Evolutionary conservation across 2,113 vertebrate genomes (phyloP), one percentile per base, ranked within the genome.

Genomic region (Forbesichthys agassizii): DNA sequence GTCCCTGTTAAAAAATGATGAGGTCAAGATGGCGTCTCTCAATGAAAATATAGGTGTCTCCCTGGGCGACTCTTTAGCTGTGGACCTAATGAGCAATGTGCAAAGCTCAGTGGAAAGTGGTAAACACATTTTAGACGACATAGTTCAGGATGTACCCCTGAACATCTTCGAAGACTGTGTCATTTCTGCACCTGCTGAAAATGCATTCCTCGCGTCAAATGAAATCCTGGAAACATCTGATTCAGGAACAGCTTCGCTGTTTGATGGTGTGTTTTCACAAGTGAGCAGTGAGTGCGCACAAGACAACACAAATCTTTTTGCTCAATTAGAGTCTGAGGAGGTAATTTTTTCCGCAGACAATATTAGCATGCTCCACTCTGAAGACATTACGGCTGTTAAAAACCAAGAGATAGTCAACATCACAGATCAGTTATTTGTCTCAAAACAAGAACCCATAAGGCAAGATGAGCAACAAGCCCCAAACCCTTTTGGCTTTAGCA

Each of bases 351-450:
- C 69, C 27, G 33, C 59, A 9, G 67, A 83, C 59, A 20, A 33
- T 1, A 63, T 84, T 12, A 61, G 5, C 4, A 36, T 84, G 5
- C 56, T 79, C n/a, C 51, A 79, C 14, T 16, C 75, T 49, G 36
- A 46, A 48, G 13, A 69, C 11, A 48, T 20, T 48, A 18, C 49
- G n/a, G 2, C 0, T 36, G 64, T 69, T 62, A 75, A 71, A 65
- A 73, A 20, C 9, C 59, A 86, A 13, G 49, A 3, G 27, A 66
- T 36, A 2, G 55, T 64, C 56, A 47, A n/a, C 0, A 33, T 69
- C 33, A 54, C 55, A n/a, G 66, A 16, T 67, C 54, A 74, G 46
- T 51, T 67, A 7, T 60, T 36, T 10, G 33, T 55, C 9, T 60
- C 66, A n/a, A 53, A 81, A 13, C 79, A 72, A 59, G 1, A 2